phyloP scores from a whole-genome alignment of 2,113 vertebrate species.

The Castor canadensis region DNA sequence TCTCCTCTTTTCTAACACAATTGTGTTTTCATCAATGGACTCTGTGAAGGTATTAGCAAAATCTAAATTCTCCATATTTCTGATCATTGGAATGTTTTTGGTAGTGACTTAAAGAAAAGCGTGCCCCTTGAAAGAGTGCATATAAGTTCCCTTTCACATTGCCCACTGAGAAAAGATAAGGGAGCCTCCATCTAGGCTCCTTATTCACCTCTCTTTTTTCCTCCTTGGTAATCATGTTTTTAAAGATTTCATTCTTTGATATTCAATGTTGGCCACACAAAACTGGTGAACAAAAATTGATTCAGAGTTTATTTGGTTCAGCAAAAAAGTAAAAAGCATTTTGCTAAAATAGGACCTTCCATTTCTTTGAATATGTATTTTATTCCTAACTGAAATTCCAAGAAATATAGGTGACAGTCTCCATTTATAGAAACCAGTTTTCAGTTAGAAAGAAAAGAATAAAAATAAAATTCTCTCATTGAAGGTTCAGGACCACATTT shows the following conservation, averaged over 20 bases:
- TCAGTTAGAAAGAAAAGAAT: conserved; percentile 14
- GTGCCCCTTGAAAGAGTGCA: not conserved
- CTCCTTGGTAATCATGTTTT: not conserved
- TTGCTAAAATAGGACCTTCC: conserved; percentile 3
- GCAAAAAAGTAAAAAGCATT: not conserved
- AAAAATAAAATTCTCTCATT: conserved; percentile 1
- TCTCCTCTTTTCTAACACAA: not conserved
- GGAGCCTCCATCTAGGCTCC: not conserved
- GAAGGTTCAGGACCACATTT: not conserved
- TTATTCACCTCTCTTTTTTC: not conserved
- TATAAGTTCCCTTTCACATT: not conserved
- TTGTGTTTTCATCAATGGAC: not conserved
- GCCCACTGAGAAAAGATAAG: not conserved
- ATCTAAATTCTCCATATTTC: not conserved
- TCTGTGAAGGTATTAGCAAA: not conserved
- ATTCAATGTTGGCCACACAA: not conserved
- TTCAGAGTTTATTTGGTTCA: not conserved
- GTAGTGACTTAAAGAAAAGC: conserved; percentile 3
- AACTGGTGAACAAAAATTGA: conserved; percentile 3
- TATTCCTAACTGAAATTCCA: conserved; percentile 7
- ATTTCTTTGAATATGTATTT: conserved; percentile 35
- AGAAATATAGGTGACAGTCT: not conserved
- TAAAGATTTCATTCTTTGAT: conserved; percentile 27
- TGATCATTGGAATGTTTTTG: not conserved
- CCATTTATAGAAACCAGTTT: conserved; percentile 30